Evolutionary conservation across 64 coral and sea anemone species (phyloP), one percentile per base, ranked within the genome.

Genomic region (Platygyra sinensis): DNA sequence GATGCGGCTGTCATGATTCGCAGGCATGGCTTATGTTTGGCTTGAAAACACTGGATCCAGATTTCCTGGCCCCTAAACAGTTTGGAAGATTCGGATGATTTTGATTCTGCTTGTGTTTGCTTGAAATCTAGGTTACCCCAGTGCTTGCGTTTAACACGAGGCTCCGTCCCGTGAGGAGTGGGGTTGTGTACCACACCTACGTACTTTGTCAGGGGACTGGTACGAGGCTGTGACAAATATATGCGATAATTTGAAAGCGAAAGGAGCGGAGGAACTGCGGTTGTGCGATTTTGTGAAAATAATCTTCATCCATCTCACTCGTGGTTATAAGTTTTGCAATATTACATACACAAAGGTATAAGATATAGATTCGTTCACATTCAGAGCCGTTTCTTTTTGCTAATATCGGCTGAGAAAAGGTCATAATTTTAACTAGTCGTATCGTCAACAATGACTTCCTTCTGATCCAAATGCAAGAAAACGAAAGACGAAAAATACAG

Each of bases 391-490:
- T 39, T 46, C 36, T 71, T 72, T 71, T 51, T 69, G 30, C 33
- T n/a, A 28, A 71, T 71, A 85, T 50, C 36, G 81, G 24, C 24
- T 5, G 10, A 42, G 16, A 36, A 71, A 85, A 52, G 33, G n/a
- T 17, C 20, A 71, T 25, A 14, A 42, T 85, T 72, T 50, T 24
- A 72, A 27, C 63, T 72, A 46, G 19, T 83, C 61, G 80, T 85
- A 64, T 76, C 86, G 86, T 88, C 86, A 88, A 72, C 72, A 76
- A 87, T 92, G 83, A 75, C 83, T 46, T 77, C 30, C 32, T 52
- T 77, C 20, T 52, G 33, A 36, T 42, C 49, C 33, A 38, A 77
- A 20, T 22, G 22, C 15, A 77, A 19, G 32, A 17, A 19, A 8
- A 46, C 32, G 9, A 19, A 46, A 22, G 6, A 5, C 32, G 33